These are phyloP conservation scores for Mycetomoellerius zeteki DNA, from an alignment of 1,140 invertebrate genomes.

Conservation along the genomic window DNA sequence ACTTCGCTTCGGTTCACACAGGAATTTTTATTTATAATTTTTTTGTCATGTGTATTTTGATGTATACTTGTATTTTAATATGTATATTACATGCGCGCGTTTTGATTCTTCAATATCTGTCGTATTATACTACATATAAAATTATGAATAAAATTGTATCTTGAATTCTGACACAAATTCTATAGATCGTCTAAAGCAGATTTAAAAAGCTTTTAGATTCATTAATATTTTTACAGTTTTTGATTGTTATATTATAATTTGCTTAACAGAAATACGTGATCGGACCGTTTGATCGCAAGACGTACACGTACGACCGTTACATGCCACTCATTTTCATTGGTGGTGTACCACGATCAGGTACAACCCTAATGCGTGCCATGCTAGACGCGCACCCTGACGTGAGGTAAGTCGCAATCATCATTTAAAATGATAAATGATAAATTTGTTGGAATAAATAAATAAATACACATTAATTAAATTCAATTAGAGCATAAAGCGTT, in stretches of 20 bases:
- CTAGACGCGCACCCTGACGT: conserved; percentile 99
- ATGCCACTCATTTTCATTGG: conserved; percentile 99
- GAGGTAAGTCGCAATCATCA: conserved; percentile 86
- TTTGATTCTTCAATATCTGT: background rate
- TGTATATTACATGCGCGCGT: background rate
- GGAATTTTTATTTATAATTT: background rate
- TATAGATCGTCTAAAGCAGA: background rate
- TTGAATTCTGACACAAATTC: background rate
- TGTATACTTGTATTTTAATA: background rate
- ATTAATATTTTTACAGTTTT: conserved; percentile 1
- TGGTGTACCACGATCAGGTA: conserved; percentile 98
- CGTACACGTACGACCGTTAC: conserved; percentile 92
- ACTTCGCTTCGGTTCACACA: background rate
- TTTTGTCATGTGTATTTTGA: background rate
- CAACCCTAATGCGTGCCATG: conserved; percentile 99
- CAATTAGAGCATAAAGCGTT: background rate
- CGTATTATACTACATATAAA: background rate
- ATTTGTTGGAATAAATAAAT: background rate
- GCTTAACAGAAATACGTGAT: conserved; percentile 90
- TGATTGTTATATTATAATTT: conserved; percentile 68
- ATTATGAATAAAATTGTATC: conserved; percentile 11
- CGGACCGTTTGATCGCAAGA: conserved; percentile 88
- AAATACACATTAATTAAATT: background rate
- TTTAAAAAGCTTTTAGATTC: background rate
- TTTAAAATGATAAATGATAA: background rate